Percentiles rank a stretch among this genome's conserved stretches.
Conservation (phyloP, 2,113 vertebrate species). For the Pygoscelis adeliae region DNA sequence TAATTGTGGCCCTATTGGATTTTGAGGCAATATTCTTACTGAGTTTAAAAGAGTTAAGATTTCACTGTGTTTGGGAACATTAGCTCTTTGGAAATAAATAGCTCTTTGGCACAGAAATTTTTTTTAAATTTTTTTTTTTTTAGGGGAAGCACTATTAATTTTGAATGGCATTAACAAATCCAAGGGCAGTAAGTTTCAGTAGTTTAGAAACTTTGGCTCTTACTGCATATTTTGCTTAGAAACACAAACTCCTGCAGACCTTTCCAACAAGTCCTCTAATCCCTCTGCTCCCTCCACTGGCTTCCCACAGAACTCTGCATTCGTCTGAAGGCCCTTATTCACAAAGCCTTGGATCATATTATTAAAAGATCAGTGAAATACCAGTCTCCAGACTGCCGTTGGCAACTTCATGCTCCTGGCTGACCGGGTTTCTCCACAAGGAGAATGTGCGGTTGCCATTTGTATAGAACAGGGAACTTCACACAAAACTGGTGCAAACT, state of each 20-base stretch:
- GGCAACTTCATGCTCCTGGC: slow-evolving; percentile 3
- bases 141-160: background rate
- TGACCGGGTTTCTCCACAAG: background rate
- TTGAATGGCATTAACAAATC: background rate
- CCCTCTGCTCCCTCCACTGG: slow-evolving; percentile 51
- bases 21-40: background rate
- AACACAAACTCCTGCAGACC: background rate
- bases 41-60: background rate
- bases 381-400: background rate
- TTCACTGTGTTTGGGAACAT: background rate
- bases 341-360: slow-evolving; percentile 38
- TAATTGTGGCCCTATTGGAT: background rate
- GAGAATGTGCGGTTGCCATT: background rate
- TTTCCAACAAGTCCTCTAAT: slow-evolving; percentile 49
- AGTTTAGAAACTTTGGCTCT: slow-evolving; percentile 14
- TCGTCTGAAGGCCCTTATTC: slow-evolving; percentile 37
- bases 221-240: background rate
- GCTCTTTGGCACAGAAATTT: background rate
- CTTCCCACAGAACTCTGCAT: slow-evolving; percentile 31
- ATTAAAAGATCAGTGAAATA: slow-evolving; percentile 53
- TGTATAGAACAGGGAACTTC: background rate
- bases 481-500: background rate
- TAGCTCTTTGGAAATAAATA: background rate
- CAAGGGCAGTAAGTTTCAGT: background rate
- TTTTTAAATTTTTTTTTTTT: background rate